These are phyloP conservation scores for Crossaster papposus DNA, from an alignment of 53 echinoderm and acorn worm genomes.

Conservation along the genomic window DNA sequence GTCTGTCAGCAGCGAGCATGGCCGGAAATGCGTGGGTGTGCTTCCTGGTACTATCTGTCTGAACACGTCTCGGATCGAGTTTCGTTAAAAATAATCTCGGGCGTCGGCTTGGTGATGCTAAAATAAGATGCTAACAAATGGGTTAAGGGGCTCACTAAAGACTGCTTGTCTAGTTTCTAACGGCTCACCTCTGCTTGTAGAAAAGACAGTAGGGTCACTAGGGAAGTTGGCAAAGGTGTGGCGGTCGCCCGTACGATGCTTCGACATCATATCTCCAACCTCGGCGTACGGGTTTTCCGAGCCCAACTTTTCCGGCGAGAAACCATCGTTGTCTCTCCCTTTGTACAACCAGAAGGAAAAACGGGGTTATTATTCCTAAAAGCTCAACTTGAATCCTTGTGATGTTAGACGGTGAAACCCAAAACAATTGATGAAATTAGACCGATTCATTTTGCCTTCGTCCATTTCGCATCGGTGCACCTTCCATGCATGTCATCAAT, in stretches of 20 bases:
- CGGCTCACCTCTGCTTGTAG: constrained; percentile 27
- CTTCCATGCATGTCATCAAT: no score
- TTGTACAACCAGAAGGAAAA: not conserved
- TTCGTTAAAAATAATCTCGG: no score
- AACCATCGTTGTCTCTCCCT: constrained; percentile 31
- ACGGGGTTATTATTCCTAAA: not conserved
- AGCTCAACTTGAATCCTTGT: not conserved
- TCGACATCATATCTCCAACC: constrained; percentile 14
- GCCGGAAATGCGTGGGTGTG: no score
- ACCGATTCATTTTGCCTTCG: no score
- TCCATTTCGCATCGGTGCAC: no score
- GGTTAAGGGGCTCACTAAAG: no score
- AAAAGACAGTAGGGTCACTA: constrained; percentile 1
- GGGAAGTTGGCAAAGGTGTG: constrained; percentile 5
- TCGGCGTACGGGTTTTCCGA: constrained; percentile 27
- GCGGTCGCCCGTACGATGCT: not conserved
- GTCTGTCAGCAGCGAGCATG: no score
- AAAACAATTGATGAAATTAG: no score
- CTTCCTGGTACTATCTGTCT: no score
- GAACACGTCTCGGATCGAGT: no score
- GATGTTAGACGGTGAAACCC: not conserved
- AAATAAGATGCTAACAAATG: no score
- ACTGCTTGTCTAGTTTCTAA: not conserved
- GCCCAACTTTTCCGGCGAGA: not conserved
- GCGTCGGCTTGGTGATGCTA: no score